These are phyloP conservation scores for Betta splendens DNA, from an alignment of 2,797 vertebrate genomes.

Conservation along the genomic window DNA sequence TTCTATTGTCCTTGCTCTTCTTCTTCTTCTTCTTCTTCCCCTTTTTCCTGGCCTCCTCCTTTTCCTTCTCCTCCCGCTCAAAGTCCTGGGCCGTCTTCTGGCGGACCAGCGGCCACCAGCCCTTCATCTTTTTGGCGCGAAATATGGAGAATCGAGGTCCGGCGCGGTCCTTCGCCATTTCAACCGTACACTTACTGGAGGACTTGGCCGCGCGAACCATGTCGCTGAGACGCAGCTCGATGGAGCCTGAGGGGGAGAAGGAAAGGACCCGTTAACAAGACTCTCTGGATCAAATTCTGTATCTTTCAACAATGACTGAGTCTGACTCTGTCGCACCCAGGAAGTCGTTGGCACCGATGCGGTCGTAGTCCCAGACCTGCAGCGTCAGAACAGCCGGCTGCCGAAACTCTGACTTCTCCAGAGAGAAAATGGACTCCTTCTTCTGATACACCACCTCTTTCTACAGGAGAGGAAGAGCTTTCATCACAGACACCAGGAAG, in stretches of 20 bases:
- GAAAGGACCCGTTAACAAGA: background rate
- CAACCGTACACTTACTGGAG: constrained; percentile 83
- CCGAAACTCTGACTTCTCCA: constrained; percentile 90
- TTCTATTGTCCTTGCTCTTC: constrained; percentile 70
- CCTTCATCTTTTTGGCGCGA: constrained; percentile 87
- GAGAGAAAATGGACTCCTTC: constrained; percentile 89
- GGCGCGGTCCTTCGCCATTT: constrained; percentile 86
- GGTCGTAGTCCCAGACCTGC: constrained; percentile 96
- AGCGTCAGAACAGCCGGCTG: constrained; percentile 89
- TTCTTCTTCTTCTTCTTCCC: constrained; percentile 79
- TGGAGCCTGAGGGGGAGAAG: constrained; percentile 80
- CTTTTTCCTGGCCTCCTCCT: constrained; percentile 80
- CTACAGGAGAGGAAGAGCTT: constrained; percentile 32
- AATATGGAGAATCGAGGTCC: constrained; percentile 90
- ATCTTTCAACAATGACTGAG: background rate
- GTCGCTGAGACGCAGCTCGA: constrained; percentile 88
- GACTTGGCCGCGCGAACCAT: constrained; percentile 88
- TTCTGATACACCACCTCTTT: constrained; percentile 89
- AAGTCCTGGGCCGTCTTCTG: constrained; percentile 85
- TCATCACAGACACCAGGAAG: too few relatives aligned
- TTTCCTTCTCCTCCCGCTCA: constrained; percentile 83
- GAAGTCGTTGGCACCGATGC: constrained; percentile 91
- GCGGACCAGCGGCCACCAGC: constrained; percentile 93
- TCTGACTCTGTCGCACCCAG: constrained; percentile 80
- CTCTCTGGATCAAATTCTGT: background rate